Evolutionary conservation across 2,113 vertebrate species (phyloP), one percentile per base, ranked within the genome.

Genomic region (Alethe diademata): DNA sequence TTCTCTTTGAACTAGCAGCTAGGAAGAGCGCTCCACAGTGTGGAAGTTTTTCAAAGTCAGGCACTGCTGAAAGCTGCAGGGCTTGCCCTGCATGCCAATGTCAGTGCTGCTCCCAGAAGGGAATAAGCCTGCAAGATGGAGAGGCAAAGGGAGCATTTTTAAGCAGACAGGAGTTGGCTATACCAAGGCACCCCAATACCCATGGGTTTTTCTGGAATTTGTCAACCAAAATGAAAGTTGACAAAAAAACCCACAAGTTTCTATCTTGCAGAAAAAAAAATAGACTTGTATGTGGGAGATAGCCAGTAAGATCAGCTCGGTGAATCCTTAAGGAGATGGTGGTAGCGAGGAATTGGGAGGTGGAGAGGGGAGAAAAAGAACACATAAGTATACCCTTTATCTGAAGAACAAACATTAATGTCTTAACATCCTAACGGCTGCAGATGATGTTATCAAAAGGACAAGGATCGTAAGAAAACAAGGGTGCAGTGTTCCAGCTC

Each of bases 341-440:
- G 58, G 19, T 35, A 70, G 36, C 0, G 0, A 71, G 22, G 19
- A 71, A 47, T 7, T 4, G 3, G 2, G 8, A 4, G n/a, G 1
- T 7, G 9, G 9, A 45, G 1, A 5, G 4, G 1, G 15, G 8
- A 6, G 28, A 61, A 57, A n/a, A 28, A 38, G 22, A 86, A 15
- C 22, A 40, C n/a, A 58, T 61, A 82, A 43, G 14, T 26, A 38
- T 19, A 18, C 3, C 23, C 42, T 65, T 61, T 76, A 50, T 85
- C 66, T 71, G 75, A 90, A 76, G 43, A 79, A 58, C 40, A 83
- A 88, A 47, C 56, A 38, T 53, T 40, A 56, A 72, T 48, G 51
- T 35, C 40, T 50, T 69, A 50, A 48, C 8, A 47, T 78, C 72
- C 45, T 31, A 78, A 65, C 4, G 25, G 66, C 87, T 79, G 66